A percentile compares a stretch with the other conserved stretches of the same genome.
Conservation (phyloP, 2,888 invertebrate genomes). For the Periphyllus acericola region DNA sequence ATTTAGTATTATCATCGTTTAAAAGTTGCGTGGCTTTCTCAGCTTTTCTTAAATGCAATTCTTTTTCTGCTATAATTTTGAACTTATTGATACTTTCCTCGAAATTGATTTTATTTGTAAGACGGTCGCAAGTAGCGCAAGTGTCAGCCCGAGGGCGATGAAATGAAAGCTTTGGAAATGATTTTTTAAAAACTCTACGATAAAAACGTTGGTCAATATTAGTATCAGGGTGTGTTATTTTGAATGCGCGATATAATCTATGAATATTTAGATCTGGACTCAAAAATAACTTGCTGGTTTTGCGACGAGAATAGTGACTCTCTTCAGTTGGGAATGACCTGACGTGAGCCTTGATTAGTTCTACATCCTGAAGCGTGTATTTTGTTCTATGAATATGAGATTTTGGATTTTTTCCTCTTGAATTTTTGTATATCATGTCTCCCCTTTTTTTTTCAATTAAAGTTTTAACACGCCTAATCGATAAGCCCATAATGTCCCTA, state of each 20-base stretch:
- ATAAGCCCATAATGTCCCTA: constrained; percentile 2
- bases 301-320: not conserved
- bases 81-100: not conserved
- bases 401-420: too few relatives aligned
- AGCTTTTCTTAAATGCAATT: constrained; percentile 1
- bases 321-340: constrained; percentile 1
- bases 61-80: not conserved
- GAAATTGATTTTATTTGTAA: constrained; percentile 8
- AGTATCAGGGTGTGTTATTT: too few relatives aligned
- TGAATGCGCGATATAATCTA: not conserved
- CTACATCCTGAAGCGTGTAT: too few relatives aligned
- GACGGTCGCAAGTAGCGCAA: constrained; percentile 10
- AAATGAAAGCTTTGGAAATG: not conserved
- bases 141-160: constrained; percentile 3
- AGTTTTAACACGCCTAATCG: constrained; percentile 4
- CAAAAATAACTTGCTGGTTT: constrained; percentile 5
- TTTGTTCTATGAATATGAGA: too few relatives aligned
- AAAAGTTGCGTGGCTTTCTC: not conserved
- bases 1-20: not conserved
- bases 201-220: too few relatives aligned
- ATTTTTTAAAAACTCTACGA: too few relatives aligned
- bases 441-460: not conserved
- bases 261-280: constrained; percentile 5
- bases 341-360: not conserved
- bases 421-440: not conserved